Conservation (phyloP, 1,140 invertebrate species). For the Vanessa tameamea region DNA sequence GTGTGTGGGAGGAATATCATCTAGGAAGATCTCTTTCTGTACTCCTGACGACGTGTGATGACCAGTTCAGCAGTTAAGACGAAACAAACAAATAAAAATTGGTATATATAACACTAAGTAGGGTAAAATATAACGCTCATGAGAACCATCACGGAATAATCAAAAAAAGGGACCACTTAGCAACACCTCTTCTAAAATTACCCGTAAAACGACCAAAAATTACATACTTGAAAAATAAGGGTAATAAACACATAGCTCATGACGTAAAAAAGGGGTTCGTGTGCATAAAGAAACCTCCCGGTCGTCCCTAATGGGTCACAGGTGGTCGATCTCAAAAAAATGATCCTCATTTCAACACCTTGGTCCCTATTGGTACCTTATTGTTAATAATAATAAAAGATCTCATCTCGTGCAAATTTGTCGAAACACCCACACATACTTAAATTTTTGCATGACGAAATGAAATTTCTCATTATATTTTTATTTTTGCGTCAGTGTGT, state of each 20-base stretch:
- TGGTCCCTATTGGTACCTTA: constrained; percentile 26
- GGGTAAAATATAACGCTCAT: no score
- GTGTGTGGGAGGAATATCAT: no score
- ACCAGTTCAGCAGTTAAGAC: no score
- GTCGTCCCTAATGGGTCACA: constrained; percentile 23
- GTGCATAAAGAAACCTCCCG: constrained; percentile 6
- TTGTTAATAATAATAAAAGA: constrained; percentile 17
- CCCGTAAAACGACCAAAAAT: background rate
- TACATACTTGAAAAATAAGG: background rate
- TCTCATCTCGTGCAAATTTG: background rate
- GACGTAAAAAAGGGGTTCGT: constrained; percentile 17
- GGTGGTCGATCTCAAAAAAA: constrained; percentile 33
- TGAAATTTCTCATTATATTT: background rate
- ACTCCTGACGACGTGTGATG: no score
- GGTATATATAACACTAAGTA: no score
- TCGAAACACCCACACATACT: background rate
- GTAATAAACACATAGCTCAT: background rate
- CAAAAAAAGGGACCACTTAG: background rate
- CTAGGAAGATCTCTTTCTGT: no score
- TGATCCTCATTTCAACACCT: constrained; percentile 13
- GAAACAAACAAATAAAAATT: no score
- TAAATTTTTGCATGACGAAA: background rate
- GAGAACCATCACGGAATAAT: no score
- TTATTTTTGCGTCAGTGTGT: background rate
- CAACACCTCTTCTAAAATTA: background rate